phyloP scores from a whole-genome alignment of 2,797 vertebrate species.

The Hybognathus amarus region DNA sequence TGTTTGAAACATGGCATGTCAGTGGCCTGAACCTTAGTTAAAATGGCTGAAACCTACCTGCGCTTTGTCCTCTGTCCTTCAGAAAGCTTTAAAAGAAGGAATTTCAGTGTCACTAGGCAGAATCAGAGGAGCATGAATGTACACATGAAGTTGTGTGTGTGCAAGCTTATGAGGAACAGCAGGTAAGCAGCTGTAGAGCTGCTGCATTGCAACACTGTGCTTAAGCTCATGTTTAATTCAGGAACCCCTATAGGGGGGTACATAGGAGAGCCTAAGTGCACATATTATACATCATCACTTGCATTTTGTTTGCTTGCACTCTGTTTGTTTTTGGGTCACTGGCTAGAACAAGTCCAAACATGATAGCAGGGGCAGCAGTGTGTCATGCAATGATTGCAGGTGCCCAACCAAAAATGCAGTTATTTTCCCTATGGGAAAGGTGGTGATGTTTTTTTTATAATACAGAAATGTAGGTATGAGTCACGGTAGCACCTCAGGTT shows the following conservation, averaged over 20 bases:
- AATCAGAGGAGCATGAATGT: conserved; percentile 35
- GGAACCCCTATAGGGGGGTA: conserved; percentile 50
- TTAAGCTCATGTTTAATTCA: conserved; percentile 72
- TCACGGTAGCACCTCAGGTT: conserved; percentile 19
- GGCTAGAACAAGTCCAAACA: conserved; percentile 54
- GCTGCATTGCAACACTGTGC: conserved; percentile 39
- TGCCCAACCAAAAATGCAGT: conserved; percentile 24
- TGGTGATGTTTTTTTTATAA: conserved; percentile 19
- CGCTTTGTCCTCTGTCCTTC: background rate
- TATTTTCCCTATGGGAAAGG: conserved; percentile 41
- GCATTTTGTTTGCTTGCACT: conserved; percentile 47
- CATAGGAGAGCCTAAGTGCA: conserved; percentile 60
- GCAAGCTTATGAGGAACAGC: conserved; percentile 26
- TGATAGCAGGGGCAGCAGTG: conserved; percentile 47
- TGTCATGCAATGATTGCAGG: conserved; percentile 30
- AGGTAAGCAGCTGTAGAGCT: conserved; percentile 41
- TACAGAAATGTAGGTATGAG: conserved; percentile 28
- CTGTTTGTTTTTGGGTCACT: conserved; percentile 66
- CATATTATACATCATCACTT: conserved; percentile 55
- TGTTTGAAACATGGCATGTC: background rate
- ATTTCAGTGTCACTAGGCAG: conserved; percentile 18
- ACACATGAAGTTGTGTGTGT: conserved; percentile 21
- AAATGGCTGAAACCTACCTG: background rate
- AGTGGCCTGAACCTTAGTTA: background rate
- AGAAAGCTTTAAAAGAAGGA: conserved; percentile 38